Base-by-base conservation (phyloP, 1,140 invertebrate species). In the Zaprionus camerounensis region DNA sequence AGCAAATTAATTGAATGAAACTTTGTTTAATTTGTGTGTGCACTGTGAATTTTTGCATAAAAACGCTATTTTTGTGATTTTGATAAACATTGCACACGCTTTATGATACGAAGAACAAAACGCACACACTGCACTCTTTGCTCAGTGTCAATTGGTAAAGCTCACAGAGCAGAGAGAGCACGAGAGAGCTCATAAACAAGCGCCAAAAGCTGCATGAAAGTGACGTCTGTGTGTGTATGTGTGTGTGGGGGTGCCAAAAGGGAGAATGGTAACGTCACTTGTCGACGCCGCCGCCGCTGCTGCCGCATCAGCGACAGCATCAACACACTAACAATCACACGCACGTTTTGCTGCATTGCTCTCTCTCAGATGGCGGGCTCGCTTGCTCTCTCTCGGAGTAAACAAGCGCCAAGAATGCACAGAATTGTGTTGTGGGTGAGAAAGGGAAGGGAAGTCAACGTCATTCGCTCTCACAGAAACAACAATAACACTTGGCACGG, bases 1-100 rank as follows among this genome's bases (percentile, higher is more conserved):
- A 72, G 72, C 78, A 69, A 74, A 87, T 82, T 65, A 13, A 56
- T 76, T 86, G 66, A 87, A 86, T 87, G 69, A 74, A 87, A 73
- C 53, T 46, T 46, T 28, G 55, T 65, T 34, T n/a, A 58, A 70
- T 84, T 79, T 58, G 17, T 22, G 7, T 68, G 49, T 49, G 63
- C 24, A 56, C 13, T 58, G n/a, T 58, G 12, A 44, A 67, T 38
- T 61, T 72, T 57, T 61, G 34, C 44, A 55, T 41, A 59, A 68
- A 70, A 69, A 20, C 76, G 26, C 20, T 58, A 72, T 79, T 76
- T 53, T 34, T 53, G 46, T 71, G 38, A 56, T 62, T 80, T 74
- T 74, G 24, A 55, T 78, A 73, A 87, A 75, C 70, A 80, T 61
- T 80, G 38, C 59, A 71, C 72, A 71, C 72, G 79, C 72, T 67